These are phyloP conservation scores for Trachemys scripta DNA, from an alignment of 2,113 vertebrate species.

Conservation along the genomic window DNA sequence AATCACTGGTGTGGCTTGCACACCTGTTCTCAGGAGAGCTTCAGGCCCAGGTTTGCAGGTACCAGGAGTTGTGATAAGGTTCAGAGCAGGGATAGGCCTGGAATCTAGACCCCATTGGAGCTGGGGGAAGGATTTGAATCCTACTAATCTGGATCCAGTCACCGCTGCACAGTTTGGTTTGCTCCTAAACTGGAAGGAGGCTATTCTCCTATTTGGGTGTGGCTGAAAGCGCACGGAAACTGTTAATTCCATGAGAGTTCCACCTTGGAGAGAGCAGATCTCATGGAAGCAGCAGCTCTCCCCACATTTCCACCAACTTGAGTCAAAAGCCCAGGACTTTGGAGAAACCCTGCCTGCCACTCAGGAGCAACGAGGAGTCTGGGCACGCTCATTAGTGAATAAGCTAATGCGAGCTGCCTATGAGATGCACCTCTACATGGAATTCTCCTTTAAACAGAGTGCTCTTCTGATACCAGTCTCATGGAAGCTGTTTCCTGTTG, in stretches of 20 bases:
- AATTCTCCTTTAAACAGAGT: neutral
- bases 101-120: neutral
- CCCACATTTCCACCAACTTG: neutral
- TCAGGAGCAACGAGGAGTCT: neutral
- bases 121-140: neutral
- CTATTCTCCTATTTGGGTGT: fast-evolving
- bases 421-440: neutral
- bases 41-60: neutral
- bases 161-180: neutral
- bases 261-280: neutral
- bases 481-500: neutral
- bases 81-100: neutral
- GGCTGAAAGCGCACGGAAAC: fast-evolving
- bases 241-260: neutral
- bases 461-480: neutral
- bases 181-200: neutral
- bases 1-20: neutral
- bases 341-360: neutral
- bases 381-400: neutral
- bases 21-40: neutral
- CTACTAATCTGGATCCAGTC: neutral
- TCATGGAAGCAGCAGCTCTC: neutral
- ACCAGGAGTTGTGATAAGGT: neutral
- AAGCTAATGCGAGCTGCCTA: neutral
- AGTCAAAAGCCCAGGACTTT: neutral